Evolutionary conservation across 2,888 invertebrate genomes (phyloP).

Genomic region (Diarsia dahlii): DNA sequence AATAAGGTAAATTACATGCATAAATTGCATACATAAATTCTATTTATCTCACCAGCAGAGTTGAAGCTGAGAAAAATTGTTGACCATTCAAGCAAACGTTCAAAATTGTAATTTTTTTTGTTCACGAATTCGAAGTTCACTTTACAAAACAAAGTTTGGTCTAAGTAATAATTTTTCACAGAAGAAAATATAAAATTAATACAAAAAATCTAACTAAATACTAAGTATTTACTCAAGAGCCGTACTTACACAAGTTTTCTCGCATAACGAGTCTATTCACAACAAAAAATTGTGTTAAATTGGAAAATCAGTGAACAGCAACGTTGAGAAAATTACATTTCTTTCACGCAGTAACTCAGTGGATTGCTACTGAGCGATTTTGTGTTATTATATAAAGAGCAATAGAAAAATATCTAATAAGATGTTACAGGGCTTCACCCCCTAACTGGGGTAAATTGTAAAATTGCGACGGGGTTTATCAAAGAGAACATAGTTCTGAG

Average conservation of each 20-base stretch:
- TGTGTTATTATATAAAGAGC: slow-evolving; percentile 58
- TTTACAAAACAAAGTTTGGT: neutral
- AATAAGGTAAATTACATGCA: too few species aligned
- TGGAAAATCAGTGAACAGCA: slow-evolving; percentile 70
- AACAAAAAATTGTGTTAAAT: slow-evolving; percentile 71
- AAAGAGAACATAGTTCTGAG: neutral
- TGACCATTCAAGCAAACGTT: neutral
- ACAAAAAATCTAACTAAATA: slow-evolving; percentile 28
- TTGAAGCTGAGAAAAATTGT: neutral
- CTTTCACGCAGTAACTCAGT: slow-evolving; percentile 62
- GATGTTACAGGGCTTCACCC: neutral
- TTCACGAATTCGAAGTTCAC: too few species aligned
- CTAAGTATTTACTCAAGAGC: slow-evolving; percentile 17
- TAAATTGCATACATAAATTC: too few species aligned
- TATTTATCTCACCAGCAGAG: neutral
- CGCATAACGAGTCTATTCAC: slow-evolving; percentile 72
- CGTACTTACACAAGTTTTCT: slow-evolving; percentile 45
- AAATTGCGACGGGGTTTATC: slow-evolving; percentile 8
- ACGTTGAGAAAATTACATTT: slow-evolving; percentile 69
- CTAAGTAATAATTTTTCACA: neutral
- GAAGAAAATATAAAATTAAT: slow-evolving; percentile 11
- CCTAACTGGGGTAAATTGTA: slow-evolving; percentile 16
- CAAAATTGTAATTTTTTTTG: too few species aligned
- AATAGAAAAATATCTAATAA: slow-evolving; percentile 51
- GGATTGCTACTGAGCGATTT: slow-evolving; percentile 57